Evolutionary conservation across 2,113 vertebrate genomes (phyloP), one percentile per base, ranked within the genome.

Genomic region (Cyanoderma ruficeps): DNA sequence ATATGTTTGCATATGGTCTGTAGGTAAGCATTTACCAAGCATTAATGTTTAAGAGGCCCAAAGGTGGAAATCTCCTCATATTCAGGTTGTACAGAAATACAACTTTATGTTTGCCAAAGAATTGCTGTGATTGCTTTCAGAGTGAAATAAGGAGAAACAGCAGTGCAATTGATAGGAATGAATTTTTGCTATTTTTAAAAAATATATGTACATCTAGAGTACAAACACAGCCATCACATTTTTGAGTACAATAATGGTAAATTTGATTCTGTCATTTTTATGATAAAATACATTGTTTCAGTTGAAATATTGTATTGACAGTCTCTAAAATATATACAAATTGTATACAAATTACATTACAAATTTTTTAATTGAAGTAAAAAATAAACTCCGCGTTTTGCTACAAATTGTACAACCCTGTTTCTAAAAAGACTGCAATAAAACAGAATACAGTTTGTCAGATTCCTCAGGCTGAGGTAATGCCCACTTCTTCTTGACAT

Each of bases 401-500:
- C 60, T 86, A 24, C 33, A 79, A 83, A 83, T 57, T 86, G 37
- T 85, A 50, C 63, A 83, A 14, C 23, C 11, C 9, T 41, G 17
- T 19, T 60, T 81, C 94, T 97, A 96, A 25, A 60, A 84, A 35
- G 89, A 94, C 31, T 96, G 97, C 68, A 92, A 82, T 75, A 98
- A 93, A 89, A 99, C 76, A 35, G 89, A 94, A 39, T 96, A 93
- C 30, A 99, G 91, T 69, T 96, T 98, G 72, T 98, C 94, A 24
- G 86, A 94, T 79, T 99, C 99, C 4, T 97, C 97, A 16, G 72
- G 33, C 72, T 86, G 87, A 19, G 97, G 96, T 22, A 91, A 61
- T 10, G 98, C 97, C 86, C 99, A 99, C 35, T 89, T 89, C 91
- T 95, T 98, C 80, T 97, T 98, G 79, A 99, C 97, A 93, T 98